Conservation (phyloP, 2,888 invertebrate species). For the Caenorhabditis macrosperma region DNA sequence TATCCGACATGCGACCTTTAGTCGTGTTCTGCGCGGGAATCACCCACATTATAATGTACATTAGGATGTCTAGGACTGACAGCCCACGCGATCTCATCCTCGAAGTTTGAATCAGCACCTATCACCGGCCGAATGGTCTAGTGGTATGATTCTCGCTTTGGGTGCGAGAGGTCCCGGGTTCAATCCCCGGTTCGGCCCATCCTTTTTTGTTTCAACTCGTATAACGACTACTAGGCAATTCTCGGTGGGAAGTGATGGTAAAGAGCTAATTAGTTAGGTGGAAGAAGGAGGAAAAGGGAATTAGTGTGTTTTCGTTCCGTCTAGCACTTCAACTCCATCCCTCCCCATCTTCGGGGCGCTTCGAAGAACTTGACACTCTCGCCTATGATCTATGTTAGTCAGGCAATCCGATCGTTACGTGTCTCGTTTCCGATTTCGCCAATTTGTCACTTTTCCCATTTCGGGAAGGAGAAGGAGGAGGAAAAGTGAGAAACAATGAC, state of each 20-base stretch:
- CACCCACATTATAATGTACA: no score
- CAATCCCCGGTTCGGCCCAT: constrained; percentile 71
- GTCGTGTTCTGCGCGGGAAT: no score
- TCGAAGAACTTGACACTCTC: not conserved
- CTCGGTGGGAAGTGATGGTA: not conserved
- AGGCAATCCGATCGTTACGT: no score
- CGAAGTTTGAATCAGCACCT: no score
- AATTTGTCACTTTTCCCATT: not conserved
- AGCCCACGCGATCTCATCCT: no score
- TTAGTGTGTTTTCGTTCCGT: not conserved
- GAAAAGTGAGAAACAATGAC: not conserved
- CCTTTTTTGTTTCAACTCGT: not conserved
- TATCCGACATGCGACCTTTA: not conserved
- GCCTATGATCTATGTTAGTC: not conserved
- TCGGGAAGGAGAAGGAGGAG: not conserved
- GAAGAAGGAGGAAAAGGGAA: not conserved
- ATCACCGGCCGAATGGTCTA: constrained; percentile 75
- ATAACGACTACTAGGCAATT: not conserved
- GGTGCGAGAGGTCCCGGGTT: constrained; percentile 81
- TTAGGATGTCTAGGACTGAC: no score
- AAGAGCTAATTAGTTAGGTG: not conserved
- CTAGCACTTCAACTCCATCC: not conserved
- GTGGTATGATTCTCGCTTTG: constrained; percentile 81
- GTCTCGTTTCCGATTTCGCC: not conserved
- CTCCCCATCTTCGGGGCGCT: not conserved